A percentile compares a stretch with the other conserved stretches of the same genome.
These are phyloP conservation scores for Ectemnius cavifrons DNA, from an alignment of 2,888 invertebrate species.

Conservation along the genomic window DNA sequence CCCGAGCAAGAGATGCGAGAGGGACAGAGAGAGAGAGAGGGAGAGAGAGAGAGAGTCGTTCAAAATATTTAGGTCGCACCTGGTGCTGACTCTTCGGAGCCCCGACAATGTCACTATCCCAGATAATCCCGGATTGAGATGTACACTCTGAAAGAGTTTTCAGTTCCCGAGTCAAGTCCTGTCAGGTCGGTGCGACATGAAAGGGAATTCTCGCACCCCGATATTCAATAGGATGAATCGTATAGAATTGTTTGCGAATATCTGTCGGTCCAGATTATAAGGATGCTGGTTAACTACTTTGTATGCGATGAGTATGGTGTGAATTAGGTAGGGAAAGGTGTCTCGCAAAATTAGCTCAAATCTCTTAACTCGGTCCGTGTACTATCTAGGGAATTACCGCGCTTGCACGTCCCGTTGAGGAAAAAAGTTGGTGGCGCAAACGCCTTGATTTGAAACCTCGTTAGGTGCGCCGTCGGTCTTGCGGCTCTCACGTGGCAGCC, in stretches of 20 bases:
- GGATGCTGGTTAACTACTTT: background rate
- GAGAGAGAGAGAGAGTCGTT: constrained; percentile 18
- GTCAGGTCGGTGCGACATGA: constrained; percentile 2
- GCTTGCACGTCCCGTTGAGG: constrained; percentile 21
- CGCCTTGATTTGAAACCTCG: constrained; percentile 38
- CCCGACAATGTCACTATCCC: constrained; percentile 14
- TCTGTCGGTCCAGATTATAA: background rate
- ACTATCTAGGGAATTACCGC: background rate
- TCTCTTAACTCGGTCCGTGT: background rate
- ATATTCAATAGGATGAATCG: background rate
- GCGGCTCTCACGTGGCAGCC: constrained; percentile 8
- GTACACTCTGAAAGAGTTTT: constrained; percentile 17
- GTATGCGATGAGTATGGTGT: background rate
- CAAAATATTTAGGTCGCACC: constrained; percentile 52
- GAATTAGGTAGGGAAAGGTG: background rate
- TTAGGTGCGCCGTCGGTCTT: constrained; percentile 18
- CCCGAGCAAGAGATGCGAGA: constrained; percentile 13
- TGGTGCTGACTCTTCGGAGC: constrained; percentile 33
- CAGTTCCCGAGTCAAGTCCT: background rate
- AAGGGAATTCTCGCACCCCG: constrained; percentile 13
- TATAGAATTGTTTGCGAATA: background rate
- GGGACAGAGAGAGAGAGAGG: background rate
- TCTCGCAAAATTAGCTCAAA: constrained; percentile 2
- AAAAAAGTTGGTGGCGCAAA: constrained; percentile 24
- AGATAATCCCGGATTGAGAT: constrained; percentile 36